phyloP scores from a whole-genome alignment of 2,888 invertebrate species.

The Caenorhabditis sp. region DNA sequence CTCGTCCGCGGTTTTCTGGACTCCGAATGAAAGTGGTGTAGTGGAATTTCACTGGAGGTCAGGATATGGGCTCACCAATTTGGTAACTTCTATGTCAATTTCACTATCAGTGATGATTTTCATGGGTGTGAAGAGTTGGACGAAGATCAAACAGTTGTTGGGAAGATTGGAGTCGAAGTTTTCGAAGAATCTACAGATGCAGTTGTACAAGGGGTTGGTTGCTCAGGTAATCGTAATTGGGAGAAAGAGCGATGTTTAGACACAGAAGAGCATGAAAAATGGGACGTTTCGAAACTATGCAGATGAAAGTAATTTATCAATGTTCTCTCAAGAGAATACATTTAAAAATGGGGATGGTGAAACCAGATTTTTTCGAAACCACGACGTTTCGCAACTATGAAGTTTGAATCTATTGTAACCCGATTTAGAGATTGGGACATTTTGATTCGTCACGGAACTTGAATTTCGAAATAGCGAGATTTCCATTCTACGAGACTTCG shows the following conservation, averaged over 20 bases:
- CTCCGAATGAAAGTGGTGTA: not conserved
- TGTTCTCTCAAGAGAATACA: too few relatives aligned
- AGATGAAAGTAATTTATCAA: too few relatives aligned
- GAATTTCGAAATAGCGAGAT: too few relatives aligned
- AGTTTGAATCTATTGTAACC: too few relatives aligned
- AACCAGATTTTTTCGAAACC: too few relatives aligned
- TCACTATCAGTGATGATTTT: not conserved
- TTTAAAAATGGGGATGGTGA: too few relatives aligned
- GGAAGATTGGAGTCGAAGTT: slow-evolving; percentile 22
- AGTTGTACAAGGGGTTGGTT: slow-evolving; percentile 49
- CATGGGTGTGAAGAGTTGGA: slow-evolving; percentile 20
- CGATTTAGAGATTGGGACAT: too few relatives aligned
- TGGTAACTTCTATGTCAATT: not conserved
- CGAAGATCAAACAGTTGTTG: slow-evolving; percentile 25
- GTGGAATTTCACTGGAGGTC: slow-evolving; percentile 19
- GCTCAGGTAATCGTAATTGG: slow-evolving; percentile 31
- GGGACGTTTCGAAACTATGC: too few relatives aligned
- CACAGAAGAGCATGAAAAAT: too few relatives aligned
- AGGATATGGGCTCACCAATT: slow-evolving; percentile 1
- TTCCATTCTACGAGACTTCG: too few relatives aligned
- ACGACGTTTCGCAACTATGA: too few relatives aligned
- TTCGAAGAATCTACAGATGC: slow-evolving; percentile 42
- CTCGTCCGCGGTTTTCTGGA: slow-evolving; percentile 10
- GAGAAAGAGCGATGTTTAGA: not conserved
- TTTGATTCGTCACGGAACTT: too few relatives aligned